Evolutionary conservation across 92 coral and sea anemone genomes (phyloP), one percentile per base, ranked within the genome.

Genomic region (Heteractis magnifica): DNA sequence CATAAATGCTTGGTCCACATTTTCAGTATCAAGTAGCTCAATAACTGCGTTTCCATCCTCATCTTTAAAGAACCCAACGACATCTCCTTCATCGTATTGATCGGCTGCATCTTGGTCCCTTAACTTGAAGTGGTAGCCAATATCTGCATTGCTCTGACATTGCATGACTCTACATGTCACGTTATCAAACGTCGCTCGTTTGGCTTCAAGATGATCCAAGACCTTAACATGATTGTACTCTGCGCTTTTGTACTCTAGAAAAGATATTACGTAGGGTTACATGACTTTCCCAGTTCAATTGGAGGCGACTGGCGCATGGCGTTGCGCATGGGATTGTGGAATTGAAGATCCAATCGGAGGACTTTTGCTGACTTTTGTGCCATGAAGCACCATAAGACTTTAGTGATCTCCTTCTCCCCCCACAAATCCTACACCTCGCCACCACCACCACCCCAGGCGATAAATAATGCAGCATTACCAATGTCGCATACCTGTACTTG

Each of bases 71-170:
- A 96, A 96, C 0, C 97, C 99, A 49, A 96, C 98, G 51, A 96
- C 92, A 19, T 96, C 98, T 65, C 99, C 99, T 87, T 97, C 99
- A 52, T 91, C 92, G 81, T 90, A 92, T 20, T 90, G 93, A 10
- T 83, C 91, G 6, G 49, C 53, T 50, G 86, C 82, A n/a, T 81
- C 85, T 9, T 92, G 89, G 56, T 92, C 90, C 75, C 80, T 90
- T 13, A 97, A 84, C 80, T 75, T 87, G 48, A 97, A 83, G 75
- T 94, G 98, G 77, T 97, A 97, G 15, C 98, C 99, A 59, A 97
- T 87, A 75, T 97, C 99, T 3, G 99, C 99, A 16, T 82, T 86
- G 34, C 70, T 72, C 3, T 80, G 65, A 5, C 87, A 84, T 18
- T 88, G 79, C 64, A 48, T 73, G 8, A 74, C 84, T 56, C 77